Conservation (phyloP, 2,888 invertebrate genomes). For the Troides aeacus region DNA sequence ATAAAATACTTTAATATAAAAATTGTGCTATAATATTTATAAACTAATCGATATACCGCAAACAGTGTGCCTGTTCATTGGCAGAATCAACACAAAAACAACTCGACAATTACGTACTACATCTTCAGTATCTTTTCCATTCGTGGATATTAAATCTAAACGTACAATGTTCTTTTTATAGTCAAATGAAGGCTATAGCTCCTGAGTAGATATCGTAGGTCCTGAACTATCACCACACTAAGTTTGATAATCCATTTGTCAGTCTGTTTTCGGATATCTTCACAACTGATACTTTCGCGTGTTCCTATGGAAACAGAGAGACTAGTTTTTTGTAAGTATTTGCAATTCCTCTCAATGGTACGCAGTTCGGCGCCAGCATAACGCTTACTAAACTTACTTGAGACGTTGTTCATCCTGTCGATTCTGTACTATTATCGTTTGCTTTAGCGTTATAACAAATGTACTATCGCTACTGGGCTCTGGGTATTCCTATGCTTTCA, state of each 20-base stretch:
- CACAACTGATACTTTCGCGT: conserved; percentile 59
- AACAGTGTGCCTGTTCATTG: conserved; percentile 54
- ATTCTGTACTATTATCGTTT: conserved; percentile 76
- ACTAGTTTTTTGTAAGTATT: conserved; percentile 77
- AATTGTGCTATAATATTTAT: conserved; percentile 60
- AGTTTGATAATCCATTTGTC: conserved; percentile 61
- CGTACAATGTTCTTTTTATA: conserved; percentile 40
- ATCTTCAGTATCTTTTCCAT: conserved; percentile 36
- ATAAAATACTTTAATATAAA: conserved; percentile 61
- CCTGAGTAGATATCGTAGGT: conserved; percentile 41
- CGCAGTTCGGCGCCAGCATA: conserved; percentile 68
- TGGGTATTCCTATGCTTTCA: conserved; percentile 79
- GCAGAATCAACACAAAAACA: conserved; percentile 53
- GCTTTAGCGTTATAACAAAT: conserved; percentile 77
- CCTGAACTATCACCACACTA: conserved; percentile 8
- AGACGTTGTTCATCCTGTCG: conserved; percentile 71
- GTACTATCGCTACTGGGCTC: conserved; percentile 77
- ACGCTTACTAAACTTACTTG: conserved; percentile 74
- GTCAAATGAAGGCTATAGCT: conserved; percentile 57
- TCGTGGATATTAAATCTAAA: conserved; percentile 44
- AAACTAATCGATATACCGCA: conserved; percentile 54
- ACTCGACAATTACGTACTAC: conserved; percentile 1
- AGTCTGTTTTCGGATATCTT: conserved; percentile 61
- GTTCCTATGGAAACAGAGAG: conserved; percentile 62
- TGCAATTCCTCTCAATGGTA: conserved; percentile 62